Evolutionary conservation across 2,888 invertebrate genomes (phyloP).

Genomic region (Lypha dubia): DNA sequence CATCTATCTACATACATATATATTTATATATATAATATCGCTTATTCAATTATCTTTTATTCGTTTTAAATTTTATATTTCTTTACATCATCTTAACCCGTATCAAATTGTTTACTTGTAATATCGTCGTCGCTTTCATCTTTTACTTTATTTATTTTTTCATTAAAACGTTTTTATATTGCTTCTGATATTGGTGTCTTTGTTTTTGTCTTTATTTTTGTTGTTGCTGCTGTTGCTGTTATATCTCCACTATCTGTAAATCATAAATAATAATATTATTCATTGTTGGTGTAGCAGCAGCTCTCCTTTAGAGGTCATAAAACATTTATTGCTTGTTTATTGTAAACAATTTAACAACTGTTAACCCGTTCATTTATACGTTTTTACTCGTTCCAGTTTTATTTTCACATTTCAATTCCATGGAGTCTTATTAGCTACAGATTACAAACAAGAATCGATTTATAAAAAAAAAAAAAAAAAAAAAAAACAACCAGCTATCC

Average conservation of each 20-base stretch:
- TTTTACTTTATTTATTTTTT: conserved; percentile 43
- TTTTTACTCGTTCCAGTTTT: neutral
- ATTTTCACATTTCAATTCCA: conserved; percentile 47
- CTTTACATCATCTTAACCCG: neutral
- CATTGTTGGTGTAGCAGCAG: conserved; percentile 37
- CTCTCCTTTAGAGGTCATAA: conserved; percentile 76
- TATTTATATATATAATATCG: neutral
- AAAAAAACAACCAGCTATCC: neutral
- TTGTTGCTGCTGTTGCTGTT: conserved; percentile 14
- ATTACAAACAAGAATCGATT: conserved; percentile 52
- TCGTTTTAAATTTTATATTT: conserved; percentile 4
- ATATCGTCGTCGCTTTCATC: conserved; percentile 13
- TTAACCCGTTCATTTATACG: conserved; percentile 77
- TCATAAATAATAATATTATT: conserved; percentile 66
- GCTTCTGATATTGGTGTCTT: neutral
- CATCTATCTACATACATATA: too few relatives aligned
- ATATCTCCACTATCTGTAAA: conserved; percentile 48
- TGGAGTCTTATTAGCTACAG: conserved; percentile 63
- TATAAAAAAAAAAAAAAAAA: conserved; percentile 25
- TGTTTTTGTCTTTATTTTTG: neutral
- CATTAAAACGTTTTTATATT: conserved; percentile 36
- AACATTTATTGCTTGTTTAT: conserved; percentile 83
- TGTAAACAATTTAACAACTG: conserved; percentile 81
- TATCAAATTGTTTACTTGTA: conserved; percentile 25
- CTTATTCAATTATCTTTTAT: neutral